Conservation (phyloP, 2,888 invertebrate species). For the Calephelis perditalis region DNA sequence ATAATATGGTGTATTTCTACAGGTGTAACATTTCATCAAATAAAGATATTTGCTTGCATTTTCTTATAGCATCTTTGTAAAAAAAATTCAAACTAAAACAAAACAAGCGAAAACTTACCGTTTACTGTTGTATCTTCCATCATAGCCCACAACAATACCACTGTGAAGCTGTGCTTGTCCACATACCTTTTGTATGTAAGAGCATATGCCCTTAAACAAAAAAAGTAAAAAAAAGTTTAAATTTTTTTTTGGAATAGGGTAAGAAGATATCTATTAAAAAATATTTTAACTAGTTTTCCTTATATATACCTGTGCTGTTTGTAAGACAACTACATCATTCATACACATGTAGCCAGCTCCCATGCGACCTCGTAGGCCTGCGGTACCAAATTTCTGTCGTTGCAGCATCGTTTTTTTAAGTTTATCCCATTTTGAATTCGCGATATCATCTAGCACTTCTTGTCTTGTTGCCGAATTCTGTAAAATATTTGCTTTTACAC, state of each 20-base stretch:
- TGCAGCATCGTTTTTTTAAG: constrained; percentile 81
- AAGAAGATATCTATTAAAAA: neutral
- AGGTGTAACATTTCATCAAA: no score
- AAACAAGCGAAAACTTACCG: constrained; percentile 71
- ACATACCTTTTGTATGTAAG: constrained; percentile 82
- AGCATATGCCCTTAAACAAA: constrained; percentile 82
- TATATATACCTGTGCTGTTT: constrained; percentile 86
- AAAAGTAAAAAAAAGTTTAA: neutral
- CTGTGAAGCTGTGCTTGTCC: constrained; percentile 75
- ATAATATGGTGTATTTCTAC: no score
- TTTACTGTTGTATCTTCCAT: constrained; percentile 94
- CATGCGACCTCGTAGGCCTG: constrained; percentile 95
- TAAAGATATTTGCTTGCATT: no score
- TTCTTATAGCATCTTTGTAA: neutral
- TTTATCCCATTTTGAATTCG: constrained; percentile 74
- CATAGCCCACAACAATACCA: constrained; percentile 94
- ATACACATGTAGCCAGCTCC: constrained; percentile 94
- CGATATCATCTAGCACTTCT: constrained; percentile 80
- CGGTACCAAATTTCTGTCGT: constrained; percentile 93
- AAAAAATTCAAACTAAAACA: neutral
- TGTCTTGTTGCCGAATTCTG: constrained; percentile 81
- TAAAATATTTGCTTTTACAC: neutral
- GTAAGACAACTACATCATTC: constrained; percentile 98
- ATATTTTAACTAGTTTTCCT: neutral
- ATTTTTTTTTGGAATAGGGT: neutral